phyloP scores from a whole-genome alignment of 2,797 vertebrate genomes.

The Girardinus metallicus region DNA sequence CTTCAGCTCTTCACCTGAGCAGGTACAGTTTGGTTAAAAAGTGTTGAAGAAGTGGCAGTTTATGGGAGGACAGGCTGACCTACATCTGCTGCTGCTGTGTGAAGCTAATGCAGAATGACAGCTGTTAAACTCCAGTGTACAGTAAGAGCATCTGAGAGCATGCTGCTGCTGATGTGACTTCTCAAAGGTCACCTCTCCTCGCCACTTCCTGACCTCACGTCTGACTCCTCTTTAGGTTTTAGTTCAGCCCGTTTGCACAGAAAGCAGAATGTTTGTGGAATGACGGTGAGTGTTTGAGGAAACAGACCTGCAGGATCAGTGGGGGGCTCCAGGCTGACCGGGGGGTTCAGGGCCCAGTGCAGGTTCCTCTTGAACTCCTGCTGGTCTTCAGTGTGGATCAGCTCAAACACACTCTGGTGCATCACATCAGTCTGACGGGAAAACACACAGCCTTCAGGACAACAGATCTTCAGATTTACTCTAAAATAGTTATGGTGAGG shows the following conservation, averaged over 20 bases:
- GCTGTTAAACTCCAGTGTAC: conserved; percentile 11
- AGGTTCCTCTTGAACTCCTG: conserved; percentile 85
- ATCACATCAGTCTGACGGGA: conserved; percentile 83
- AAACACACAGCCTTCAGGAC: conserved; percentile 13
- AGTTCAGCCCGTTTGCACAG: not conserved
- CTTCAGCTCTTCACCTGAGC: conserved; percentile 60
- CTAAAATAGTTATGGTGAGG: not conserved
- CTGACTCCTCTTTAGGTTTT: not conserved
- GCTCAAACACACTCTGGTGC: conserved; percentile 86
- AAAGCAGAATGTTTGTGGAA: not conserved
- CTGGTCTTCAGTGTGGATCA: conserved; percentile 87
- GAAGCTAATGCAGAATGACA: conserved; percentile 39
- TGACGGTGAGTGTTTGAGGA: not conserved
- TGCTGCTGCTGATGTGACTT: not conserved
- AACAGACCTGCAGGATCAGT: conserved; percentile 47
- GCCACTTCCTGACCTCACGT: conserved; percentile 16
- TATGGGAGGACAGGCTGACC: not conserved
- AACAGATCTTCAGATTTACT: not conserved
- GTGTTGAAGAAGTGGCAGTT: not conserved
- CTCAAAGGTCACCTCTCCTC: conserved; percentile 50
- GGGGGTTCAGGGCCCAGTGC: conserved; percentile 83
- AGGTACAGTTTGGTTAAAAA: not conserved
- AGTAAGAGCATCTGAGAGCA: conserved; percentile 11
- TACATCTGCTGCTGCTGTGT: conserved; percentile 12
- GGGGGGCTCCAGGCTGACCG: conserved; percentile 27